Percentiles rank a stretch among this genome's conserved stretches.
Evolutionary conservation across 2,797 vertebrate species (phyloP).

Genomic region (Bradypus variegatus): DNA sequence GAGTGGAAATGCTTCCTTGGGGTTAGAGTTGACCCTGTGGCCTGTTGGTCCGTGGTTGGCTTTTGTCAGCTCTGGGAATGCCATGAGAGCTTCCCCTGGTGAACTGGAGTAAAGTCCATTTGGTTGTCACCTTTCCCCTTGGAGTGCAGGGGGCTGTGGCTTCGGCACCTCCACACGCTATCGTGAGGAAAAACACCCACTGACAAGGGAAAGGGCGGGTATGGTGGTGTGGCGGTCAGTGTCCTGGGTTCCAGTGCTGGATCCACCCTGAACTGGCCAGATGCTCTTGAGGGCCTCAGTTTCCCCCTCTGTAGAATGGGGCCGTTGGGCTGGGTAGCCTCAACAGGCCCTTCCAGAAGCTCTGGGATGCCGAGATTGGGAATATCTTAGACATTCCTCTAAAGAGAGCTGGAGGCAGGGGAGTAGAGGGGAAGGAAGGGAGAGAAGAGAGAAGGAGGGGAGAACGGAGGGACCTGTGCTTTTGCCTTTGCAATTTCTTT

Average conservation of each 20-base stretch:
- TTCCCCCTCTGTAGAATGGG: background rate
- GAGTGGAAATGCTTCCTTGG: background rate
- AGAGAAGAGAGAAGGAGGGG: background rate
- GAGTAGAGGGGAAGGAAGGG: background rate
- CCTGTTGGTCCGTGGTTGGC: background rate
- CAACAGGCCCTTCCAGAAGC: background rate
- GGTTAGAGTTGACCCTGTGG: background rate
- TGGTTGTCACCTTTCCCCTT: background rate
- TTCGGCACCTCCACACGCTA: background rate
- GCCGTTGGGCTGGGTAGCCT: background rate
- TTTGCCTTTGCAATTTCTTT: slow-evolving; percentile 10
- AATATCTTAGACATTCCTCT: background rate
- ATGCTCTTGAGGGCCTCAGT: background rate
- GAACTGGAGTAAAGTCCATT: background rate
- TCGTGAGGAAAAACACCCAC: background rate
- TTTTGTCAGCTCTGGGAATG: background rate
- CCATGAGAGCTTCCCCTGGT: background rate
- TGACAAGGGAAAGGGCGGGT: background rate
- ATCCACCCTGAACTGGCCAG: background rate
- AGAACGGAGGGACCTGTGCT: background rate
- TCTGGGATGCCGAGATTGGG: background rate
- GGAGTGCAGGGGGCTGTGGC: background rate
- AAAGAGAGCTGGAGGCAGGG: background rate
- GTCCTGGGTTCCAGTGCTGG: background rate
- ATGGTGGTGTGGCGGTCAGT: too few species aligned